A percentile compares a stretch with the other conserved stretches of the same genome.
Conservation (phyloP, 1,140 invertebrate genomes). For the Piezodorus guildinii region DNA sequence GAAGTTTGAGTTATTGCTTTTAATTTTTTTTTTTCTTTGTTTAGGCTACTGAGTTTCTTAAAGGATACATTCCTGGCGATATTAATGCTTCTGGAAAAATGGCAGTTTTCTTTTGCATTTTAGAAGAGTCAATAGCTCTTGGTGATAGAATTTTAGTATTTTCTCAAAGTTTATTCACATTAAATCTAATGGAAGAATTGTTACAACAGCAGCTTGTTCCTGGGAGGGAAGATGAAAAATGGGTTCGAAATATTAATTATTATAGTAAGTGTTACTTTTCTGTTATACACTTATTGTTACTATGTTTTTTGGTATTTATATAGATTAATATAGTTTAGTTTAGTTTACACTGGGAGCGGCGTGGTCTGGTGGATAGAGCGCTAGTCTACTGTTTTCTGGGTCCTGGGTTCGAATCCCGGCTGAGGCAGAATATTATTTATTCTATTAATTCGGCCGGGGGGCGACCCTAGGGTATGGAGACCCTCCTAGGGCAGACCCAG, state of each 20-base stretch:
- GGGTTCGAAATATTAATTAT: conserved; percentile 80
- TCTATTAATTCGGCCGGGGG: too few relatives aligned
- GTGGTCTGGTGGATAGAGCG: too few relatives aligned
- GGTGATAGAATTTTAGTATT: conserved; percentile 93
- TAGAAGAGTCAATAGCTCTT: conserved; percentile 74
- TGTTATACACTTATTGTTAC: too few relatives aligned
- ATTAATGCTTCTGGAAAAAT: conserved; percentile 94
- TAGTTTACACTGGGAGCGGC: too few relatives aligned
- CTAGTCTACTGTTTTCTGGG: too few relatives aligned
- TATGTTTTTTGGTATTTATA: too few relatives aligned
- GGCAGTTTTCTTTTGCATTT: conserved; percentile 83
- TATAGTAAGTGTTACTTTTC: conserved; percentile 58
- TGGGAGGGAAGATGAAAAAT: conserved; percentile 54
- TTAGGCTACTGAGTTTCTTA: conserved; percentile 70
- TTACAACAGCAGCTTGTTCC: conserved; percentile 68
- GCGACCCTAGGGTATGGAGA: too few relatives aligned
- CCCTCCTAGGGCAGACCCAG: too few relatives aligned
- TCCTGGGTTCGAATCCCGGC: too few relatives aligned
- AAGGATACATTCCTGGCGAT: conserved; percentile 75
- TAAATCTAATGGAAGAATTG: conserved; percentile 95
- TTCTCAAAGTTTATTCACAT: conserved; percentile 89
- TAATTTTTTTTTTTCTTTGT: conserved; percentile 27
- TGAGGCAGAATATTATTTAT: too few relatives aligned
- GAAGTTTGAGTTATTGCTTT: background rate
- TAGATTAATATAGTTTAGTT: too few relatives aligned